phyloP scores from a whole-genome alignment of 2,797 vertebrate species.

The Pseudotriccus pelzelni region DNA sequence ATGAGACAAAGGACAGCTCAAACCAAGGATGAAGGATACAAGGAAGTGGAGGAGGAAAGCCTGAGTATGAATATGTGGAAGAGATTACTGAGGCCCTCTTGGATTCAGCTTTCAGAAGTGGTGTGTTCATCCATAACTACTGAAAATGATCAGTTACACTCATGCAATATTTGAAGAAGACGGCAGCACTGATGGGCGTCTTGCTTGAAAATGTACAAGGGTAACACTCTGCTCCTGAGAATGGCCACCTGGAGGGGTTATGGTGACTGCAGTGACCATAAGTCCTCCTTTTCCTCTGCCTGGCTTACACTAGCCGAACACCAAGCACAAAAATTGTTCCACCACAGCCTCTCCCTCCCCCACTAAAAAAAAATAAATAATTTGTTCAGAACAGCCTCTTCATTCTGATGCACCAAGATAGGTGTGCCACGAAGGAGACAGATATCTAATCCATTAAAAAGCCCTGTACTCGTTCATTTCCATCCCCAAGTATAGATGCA shows the following conservation, averaged over 20 bases:
- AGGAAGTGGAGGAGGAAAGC: background rate
- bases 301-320: background rate
- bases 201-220: background rate
- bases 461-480: background rate
- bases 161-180: background rate
- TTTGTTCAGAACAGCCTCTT: background rate
- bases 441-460: background rate
- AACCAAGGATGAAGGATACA: background rate
- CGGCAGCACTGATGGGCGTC: accelerated
- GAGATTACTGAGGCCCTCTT: background rate
- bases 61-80: background rate
- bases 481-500: background rate
- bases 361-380: background rate
- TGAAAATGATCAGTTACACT: background rate
- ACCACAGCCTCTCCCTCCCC: background rate
- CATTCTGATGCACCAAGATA: background rate
- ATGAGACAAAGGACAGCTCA: background rate
- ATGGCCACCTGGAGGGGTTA: background rate
- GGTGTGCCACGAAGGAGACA: background rate
- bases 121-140: background rate
- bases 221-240: background rate
- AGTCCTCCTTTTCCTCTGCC: background rate
- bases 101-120: background rate
- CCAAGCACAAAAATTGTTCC: background rate
- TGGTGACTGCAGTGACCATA: background rate